These are phyloP conservation scores for Sebastes steindachneri DNA, from an alignment of 2,797 vertebrate species.

Conservation along the genomic window DNA sequence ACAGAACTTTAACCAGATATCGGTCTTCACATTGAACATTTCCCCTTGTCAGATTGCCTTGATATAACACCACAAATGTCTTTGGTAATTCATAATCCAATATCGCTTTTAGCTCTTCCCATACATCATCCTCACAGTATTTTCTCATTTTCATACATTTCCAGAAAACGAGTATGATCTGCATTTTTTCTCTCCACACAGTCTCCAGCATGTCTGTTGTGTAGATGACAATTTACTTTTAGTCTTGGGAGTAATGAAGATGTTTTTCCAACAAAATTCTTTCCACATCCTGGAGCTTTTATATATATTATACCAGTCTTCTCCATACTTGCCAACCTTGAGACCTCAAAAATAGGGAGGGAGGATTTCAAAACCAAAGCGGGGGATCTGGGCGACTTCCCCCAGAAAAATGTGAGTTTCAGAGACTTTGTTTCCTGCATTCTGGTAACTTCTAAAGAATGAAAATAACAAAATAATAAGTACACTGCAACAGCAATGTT, in stretches of 20 bases:
- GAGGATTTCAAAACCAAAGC: too few relatives aligned
- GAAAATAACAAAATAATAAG: too few relatives aligned
- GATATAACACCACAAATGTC: not conserved
- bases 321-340: too few relatives aligned
- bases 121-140: not conserved
- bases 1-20: not conserved
- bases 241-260: not conserved
- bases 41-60: not conserved
- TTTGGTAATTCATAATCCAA: not conserved
- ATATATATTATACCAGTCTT: too few relatives aligned
- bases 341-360: too few relatives aligned
- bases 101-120: not conserved
- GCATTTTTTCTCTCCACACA: too few relatives aligned
- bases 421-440: too few relatives aligned
- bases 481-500: too few relatives aligned
- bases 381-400: too few relatives aligned
- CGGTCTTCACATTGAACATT: not conserved
- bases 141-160: not conserved
- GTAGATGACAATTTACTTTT: not conserved
- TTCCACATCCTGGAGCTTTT: too few relatives aligned
- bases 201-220: not conserved
- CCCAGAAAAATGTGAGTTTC: too few relatives aligned
- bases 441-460: too few relatives aligned
- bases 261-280: fast-evolving
- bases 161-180: not conserved